Percentiles rank a stretch among this genome's conserved stretches.
phyloP scores from a whole-genome alignment of 2,888 invertebrate species.

The Lepeophtheirus nordmannii region DNA sequence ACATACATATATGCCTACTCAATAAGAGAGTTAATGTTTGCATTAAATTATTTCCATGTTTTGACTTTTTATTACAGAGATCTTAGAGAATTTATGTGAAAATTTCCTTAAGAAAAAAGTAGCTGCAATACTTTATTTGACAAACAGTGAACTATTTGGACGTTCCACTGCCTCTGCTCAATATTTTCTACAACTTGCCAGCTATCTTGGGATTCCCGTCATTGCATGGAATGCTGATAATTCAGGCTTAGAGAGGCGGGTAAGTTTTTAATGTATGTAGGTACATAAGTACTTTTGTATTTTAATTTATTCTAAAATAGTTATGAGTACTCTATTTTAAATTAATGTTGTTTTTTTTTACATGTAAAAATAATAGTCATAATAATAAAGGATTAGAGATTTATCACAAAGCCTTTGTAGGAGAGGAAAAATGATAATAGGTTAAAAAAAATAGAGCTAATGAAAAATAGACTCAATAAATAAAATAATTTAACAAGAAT shows the following conservation, averaged over 20 bases:
- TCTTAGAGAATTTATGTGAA: constrained; percentile 70
- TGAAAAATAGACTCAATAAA: no score
- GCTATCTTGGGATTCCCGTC: constrained; percentile 85
- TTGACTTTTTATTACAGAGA: constrained; percentile 44
- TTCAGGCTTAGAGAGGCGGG: constrained; percentile 54
- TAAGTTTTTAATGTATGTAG: constrained; percentile 28
- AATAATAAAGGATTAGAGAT: no score
- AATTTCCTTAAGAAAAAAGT: constrained; percentile 76
- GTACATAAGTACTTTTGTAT: no score
- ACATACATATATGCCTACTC: neutral
- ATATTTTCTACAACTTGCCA: constrained; percentile 80
- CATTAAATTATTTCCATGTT: neutral
- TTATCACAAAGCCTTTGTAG: no score
- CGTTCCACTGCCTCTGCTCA: constrained; percentile 83
- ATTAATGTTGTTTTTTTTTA: neutral
- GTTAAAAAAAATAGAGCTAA: no score
- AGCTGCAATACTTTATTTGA: constrained; percentile 62
- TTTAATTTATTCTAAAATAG: no score
- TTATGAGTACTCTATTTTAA: no score
- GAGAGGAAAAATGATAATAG: no score
- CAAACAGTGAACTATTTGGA: constrained; percentile 87
- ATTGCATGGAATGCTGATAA: constrained; percentile 97
- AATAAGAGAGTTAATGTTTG: neutral
- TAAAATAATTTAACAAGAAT: no score
- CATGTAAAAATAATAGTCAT: no score